Evolutionary conservation across 2,888 invertebrate species (phyloP), one percentile per base, ranked within the genome.

Genomic region (Pelosia muscerda): DNA sequence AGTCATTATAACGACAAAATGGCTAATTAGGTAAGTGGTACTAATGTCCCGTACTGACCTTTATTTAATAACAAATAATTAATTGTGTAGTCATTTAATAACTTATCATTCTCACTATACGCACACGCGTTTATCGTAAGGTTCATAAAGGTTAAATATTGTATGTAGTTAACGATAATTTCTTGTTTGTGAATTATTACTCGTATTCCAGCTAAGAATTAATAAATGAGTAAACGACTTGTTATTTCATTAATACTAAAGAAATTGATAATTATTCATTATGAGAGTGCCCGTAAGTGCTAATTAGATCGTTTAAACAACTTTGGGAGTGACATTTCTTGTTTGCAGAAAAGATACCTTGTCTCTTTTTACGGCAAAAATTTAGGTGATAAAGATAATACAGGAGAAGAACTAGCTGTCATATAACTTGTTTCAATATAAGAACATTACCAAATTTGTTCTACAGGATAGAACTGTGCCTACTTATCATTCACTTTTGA

Each of bases 141-240:
- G 78, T 79, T 69, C 71, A 68, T 34, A 65, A 68, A 65, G 65
- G 73, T 75, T 72, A 75, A 62, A 31, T 49, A 62, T 55, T 62
- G 31, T 25, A 57, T 53, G 23, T 56, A 49, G 23, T 38, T 53
- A 66, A 49, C 53, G 54, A 67, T 67, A 63, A 63, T 53, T 26
- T 49, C 49, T 49, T 49, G 57, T 57, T 61, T 55, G 53, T 42
- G 11, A 55, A 38, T 15, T n/a, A n/a, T n/a, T n/a, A n/a, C n/a
- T 60, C 31, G 19, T 49, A 55, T 61, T 66, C 60, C 55, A 54
- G 19, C 42, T 42, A 55, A 55, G 54, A 38, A 53, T 54, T n/a
- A 26, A 25, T 8, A 26, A 19, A n/a, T n/a, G n/a, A n/a, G n/a
- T n/a, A n/a, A n/a, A n/a, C n/a, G n/a, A n/a, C n/a, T n/a, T n/a